Base-by-base conservation (phyloP, 2,888 invertebrate species). In the Calliopum simillimum region DNA sequence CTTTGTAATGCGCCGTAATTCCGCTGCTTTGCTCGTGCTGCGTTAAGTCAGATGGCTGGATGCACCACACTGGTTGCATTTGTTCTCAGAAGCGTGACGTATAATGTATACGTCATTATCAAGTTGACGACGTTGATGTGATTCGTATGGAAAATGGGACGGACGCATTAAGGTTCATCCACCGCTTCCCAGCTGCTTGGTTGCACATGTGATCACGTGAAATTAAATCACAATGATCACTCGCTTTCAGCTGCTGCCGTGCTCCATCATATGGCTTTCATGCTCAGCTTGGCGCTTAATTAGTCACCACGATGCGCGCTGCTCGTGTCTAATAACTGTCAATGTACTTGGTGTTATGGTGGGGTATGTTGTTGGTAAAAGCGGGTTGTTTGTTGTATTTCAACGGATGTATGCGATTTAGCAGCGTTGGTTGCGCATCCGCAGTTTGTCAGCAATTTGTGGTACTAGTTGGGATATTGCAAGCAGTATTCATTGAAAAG, bases 201-300 rank as follows among this genome's bases (percentile, higher is more conserved):
- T 8, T 33, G 72, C 70, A 72, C 70, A 70, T 56, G 70, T 68
- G 53, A n/a, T 66, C 72, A 62, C 70, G 72, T 68, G 65, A 65
- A 70, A 66, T 25, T 16, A 47, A 56, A 66, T 59, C 67, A 14
- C 25, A 47, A 23, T 47, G 47, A 25, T 21, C 33, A 51, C n/a
- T 14, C 51, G 11, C n/a, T 13, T 11, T 21, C 11, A 11, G 11
- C 21, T 51, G 19, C 14, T 21, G 19, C 14, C n/a, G 11, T 11
- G 19, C 51, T 11, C 14, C 51, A 51, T 3, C 11, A 21, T 21
- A n/a, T 49, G 13, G 51, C 5, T 25, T 46, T 6, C 47, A 47
- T 67, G 41, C 59, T 16, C 21, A 58, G 59, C 8, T 41, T 41
- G 16, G 41, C 67, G 25, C 23, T 41, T 47, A 14, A 6, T 19